Conservation (phyloP, 2,888 invertebrate genomes). For the Ypsolopha scabrella region DNA sequence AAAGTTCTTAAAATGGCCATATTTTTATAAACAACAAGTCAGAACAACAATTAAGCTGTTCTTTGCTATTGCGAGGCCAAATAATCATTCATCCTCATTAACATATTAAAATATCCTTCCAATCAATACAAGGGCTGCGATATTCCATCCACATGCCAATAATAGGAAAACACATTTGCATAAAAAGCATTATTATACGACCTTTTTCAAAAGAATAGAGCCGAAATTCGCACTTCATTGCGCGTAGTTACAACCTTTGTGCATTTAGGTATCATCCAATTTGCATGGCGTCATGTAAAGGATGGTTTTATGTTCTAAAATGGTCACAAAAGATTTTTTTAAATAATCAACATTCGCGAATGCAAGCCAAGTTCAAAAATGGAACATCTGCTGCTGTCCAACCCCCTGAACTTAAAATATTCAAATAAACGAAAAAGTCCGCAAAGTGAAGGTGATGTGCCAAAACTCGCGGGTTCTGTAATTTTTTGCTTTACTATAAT, state of each 20-base stretch:
- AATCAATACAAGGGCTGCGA: not conserved
- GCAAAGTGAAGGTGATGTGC: no score
- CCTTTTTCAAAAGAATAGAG: no score
- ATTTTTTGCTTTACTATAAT: no score
- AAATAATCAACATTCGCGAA: slow-evolving; percentile 58
- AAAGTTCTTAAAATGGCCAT: no score
- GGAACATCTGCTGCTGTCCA: slow-evolving; percentile 64
- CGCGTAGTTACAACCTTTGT: slow-evolving; percentile 1
- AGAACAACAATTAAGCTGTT: no score
- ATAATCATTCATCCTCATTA: no score
- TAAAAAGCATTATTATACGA: not conserved
- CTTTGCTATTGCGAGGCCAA: no score
- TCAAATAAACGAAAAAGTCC: no score
- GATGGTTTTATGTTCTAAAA: slow-evolving; percentile 59
- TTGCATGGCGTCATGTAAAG: slow-evolving; percentile 66
- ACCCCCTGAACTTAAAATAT: slow-evolving; percentile 10
- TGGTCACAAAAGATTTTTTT: slow-evolving; percentile 67
- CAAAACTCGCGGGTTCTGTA: no score
- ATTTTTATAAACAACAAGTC: no score
- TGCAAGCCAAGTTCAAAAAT: slow-evolving; percentile 43
- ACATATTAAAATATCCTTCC: no score
- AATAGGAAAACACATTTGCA: not conserved
- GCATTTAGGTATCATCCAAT: slow-evolving; percentile 33
- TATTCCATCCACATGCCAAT: not conserved
- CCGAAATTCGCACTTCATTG: slow-evolving; percentile 14